A percentile compares a stretch with the other conserved stretches of the same genome.
Evolutionary conservation across 2,797 vertebrate species (phyloP).

Genomic region (Hipposideros larvatus): DNA sequence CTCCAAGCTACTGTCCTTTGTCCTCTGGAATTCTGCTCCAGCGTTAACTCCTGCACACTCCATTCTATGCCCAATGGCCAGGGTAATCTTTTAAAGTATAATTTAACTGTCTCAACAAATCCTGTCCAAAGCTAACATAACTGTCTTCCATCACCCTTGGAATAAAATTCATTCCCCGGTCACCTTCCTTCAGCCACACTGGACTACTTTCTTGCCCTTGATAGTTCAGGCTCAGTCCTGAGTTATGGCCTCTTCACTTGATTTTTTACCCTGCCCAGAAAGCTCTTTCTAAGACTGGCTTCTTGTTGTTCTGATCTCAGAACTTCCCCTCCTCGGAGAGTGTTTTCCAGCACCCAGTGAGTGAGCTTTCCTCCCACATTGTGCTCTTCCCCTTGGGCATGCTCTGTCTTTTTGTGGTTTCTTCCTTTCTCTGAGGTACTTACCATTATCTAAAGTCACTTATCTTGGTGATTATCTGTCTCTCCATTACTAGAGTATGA

Average conservation of each 20-base stretch:
- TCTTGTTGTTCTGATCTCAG: background rate
- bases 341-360: background rate
- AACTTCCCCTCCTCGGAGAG: background rate
- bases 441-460: background rate
- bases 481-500: constrained; percentile 32
- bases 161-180: background rate
- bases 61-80: background rate
- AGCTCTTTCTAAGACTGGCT: background rate
- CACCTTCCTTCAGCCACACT: background rate
- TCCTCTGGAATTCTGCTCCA: background rate
- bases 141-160: background rate
- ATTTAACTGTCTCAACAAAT: background rate
- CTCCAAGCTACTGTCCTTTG: background rate
- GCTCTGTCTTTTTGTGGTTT: background rate
- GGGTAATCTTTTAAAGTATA: background rate
- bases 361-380: background rate
- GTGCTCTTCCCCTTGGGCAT: background rate
- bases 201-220: background rate
- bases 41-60: background rate
- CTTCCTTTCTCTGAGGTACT: background rate
- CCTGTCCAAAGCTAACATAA: background rate
- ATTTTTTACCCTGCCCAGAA: background rate
- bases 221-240: background rate
- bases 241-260: background rate
- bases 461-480: constrained; percentile 53